Conservation (phyloP, 1,140 invertebrate genomes). For the Oreohelix idahoensis region DNA sequence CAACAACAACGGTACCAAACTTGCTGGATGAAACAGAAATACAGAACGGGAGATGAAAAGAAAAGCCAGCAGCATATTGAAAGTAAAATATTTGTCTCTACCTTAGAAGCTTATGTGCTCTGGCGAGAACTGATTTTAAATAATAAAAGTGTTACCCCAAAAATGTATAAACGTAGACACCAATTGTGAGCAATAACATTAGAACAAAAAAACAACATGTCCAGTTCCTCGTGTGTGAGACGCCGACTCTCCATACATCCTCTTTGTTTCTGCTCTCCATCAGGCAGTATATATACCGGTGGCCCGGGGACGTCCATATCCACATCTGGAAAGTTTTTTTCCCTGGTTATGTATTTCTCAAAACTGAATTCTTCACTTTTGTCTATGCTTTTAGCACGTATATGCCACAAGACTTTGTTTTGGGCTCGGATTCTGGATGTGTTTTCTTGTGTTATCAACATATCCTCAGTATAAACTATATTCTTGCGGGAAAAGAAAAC, state of each 20-base stretch:
- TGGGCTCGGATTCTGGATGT: neutral
- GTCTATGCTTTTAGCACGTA: neutral
- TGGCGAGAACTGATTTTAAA: too few relatives aligned
- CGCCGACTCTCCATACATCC: neutral
- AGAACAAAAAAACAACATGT: conserved; percentile 1
- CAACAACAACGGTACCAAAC: too few relatives aligned
- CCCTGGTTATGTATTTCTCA: neutral
- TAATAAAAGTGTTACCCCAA: too few relatives aligned
- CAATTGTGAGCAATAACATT: neutral
- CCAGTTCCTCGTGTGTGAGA: conserved; percentile 11
- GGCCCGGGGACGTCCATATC: neutral
- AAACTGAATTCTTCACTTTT: neutral
- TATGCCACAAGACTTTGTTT: neutral
- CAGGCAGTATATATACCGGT: neutral
- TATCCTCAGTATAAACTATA: neutral
- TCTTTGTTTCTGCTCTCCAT: neutral
- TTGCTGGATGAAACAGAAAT: too few relatives aligned
- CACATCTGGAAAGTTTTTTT: neutral
- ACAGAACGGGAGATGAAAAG: too few relatives aligned
- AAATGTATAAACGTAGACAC: neutral
- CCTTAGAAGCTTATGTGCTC: too few relatives aligned
- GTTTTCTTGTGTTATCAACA: too few relatives aligned
- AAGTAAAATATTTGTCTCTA: too few relatives aligned
- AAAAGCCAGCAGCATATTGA: too few relatives aligned
- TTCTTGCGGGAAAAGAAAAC: neutral